Base-by-base conservation (phyloP, 2,797 vertebrate genomes). In the Anguilla marmorata region DNA sequence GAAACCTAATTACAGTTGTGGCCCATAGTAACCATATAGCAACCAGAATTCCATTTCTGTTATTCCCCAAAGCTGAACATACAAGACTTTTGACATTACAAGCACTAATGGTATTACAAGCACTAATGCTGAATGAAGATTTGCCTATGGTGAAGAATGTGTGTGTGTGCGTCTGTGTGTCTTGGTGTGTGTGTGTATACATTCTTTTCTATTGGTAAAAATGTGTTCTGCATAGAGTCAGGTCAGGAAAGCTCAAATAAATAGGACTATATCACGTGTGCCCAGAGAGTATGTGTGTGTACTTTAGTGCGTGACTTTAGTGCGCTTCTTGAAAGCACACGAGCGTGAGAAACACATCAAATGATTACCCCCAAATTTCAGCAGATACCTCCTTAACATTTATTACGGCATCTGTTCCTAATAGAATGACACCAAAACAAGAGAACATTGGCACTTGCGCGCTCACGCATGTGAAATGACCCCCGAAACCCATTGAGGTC, bases 321-420 rank as follows among this genome's bases (percentile, higher is more conserved):
- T 58, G 8, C 41, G 37, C 79, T 24, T n/a, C 41, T n/a, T 50
- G 45, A 48, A 82, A 48, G 79, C n/a, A n/a, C 24, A 14, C n/a
- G 12, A 50, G 6, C 41, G 48, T 82, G 79, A 82, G 41, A 82
- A 37, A 82, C 45, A n/a, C 79, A 82, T 82, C 24, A 76, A 85
- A 88, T 63, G 30, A 66, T 66, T 85, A 27, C 85, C 66, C 85
- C 66, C n/a, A 21, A 69, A 48, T 87, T 58, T 41, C 85, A 50
- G 33, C 69, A 74, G 85, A 87, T 85, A 87, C 58, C 72, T 83
- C 82, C 69, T 79, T 54, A 33, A 63, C 83, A n/a, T 89, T 89
- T 89, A 87, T 87, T 85, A 87, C 84, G 66, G 69, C 86, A 89
- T 87, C 82, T 89, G 66, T 89, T 89, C 82, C 52, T 52, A 87